A percentile compares a stretch with the other conserved stretches of the same genome.
Conservation (phyloP, 1,140 invertebrate genomes). For the Coboldia fuscipes region DNA sequence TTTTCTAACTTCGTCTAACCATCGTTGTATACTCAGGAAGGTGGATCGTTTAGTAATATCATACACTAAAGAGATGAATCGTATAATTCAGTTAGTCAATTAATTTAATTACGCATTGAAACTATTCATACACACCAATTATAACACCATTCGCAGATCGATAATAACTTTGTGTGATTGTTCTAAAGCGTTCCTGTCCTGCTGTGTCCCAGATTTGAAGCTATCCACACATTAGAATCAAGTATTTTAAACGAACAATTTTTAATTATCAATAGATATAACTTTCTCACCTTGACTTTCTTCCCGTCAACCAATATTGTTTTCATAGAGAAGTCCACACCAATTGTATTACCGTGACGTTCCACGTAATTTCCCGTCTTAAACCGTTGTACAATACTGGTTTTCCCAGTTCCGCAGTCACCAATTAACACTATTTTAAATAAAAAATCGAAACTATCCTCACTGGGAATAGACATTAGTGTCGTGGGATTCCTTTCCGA, state of each 20-base stretch:
- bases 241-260: neutral
- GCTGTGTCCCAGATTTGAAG: conserved; percentile 85
- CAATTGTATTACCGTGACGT: conserved; percentile 82
- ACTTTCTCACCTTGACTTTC: conserved; percentile 58
- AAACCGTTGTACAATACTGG: conserved; percentile 74
- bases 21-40: conserved; percentile 72
- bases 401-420: conserved; percentile 60
- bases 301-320: conserved; percentile 80
- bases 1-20: conserved; percentile 84
- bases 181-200: conserved; percentile 77
- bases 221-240: no score
- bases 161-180: conserved; percentile 89
- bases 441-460: conserved; percentile 49
- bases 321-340: conserved; percentile 95
- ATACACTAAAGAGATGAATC: conserved; percentile 69
- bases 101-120: neutral
- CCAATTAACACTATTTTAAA: conserved; percentile 63
- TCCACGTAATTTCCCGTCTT: conserved; percentile 85
- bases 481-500: conserved; percentile 26
- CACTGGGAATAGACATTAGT: conserved; percentile 24
- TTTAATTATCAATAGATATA: neutral
- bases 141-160: conserved; percentile 81
- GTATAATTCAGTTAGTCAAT: no score
- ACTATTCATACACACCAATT: conserved; percentile 34
- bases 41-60: conserved; percentile 82